Evolutionary conservation across 2,797 vertebrate genomes (phyloP).

Genomic region (Serranus cabrilla): DNA sequence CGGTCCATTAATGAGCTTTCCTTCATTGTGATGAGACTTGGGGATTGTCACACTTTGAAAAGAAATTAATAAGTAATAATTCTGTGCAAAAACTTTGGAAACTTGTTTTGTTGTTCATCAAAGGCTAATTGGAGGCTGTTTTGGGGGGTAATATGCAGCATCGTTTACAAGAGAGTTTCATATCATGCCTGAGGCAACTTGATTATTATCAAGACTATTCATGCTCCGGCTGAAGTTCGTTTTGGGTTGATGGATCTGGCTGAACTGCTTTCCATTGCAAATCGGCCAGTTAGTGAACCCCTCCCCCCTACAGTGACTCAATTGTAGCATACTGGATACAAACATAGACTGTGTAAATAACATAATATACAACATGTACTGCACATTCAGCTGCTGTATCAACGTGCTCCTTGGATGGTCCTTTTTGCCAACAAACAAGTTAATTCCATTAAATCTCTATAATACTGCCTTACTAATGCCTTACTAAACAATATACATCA

Average conservation of each 20-base stretch:
- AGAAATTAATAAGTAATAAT: conserved; percentile 61
- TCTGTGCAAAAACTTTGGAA: conserved; percentile 36
- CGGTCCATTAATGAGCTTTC: conserved; percentile 60
- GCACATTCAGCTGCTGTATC: neutral
- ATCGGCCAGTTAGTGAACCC: conserved; percentile 7
- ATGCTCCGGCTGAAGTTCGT: conserved; percentile 3
- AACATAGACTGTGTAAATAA: no score
- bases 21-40: conserved; percentile 33
- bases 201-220: conserved; percentile 8
- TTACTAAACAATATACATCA: no score
- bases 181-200: neutral
- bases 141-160: conserved; percentile 5
- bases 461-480: no score
- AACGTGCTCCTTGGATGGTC: no score
- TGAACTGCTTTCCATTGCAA: conserved; percentile 15
- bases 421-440: no score
- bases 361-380: neutral
- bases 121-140: conserved; percentile 54
- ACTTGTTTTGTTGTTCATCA: conserved; percentile 57
- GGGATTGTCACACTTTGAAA: conserved; percentile 63
- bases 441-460: no score
- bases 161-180: conserved; percentile 33
- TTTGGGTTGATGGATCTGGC: conserved; percentile 7
- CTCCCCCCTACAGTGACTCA: neutral
- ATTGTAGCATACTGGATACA: neutral